Percentiles rank a stretch among this genome's conserved stretches.
Evolutionary conservation across 2,888 invertebrate genomes (phyloP).

Genomic region (Leucania comma): DNA sequence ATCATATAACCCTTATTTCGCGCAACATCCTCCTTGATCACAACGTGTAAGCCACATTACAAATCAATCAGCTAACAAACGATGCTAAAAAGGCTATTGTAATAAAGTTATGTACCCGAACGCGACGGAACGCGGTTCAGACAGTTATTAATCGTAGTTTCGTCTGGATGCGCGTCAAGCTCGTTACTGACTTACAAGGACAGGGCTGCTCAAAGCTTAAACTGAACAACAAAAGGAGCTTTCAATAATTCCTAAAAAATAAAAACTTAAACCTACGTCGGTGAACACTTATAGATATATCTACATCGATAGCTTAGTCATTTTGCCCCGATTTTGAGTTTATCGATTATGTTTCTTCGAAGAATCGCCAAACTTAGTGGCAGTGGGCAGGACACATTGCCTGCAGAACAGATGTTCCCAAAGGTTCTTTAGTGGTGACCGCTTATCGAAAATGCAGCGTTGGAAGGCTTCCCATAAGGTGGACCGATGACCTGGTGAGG

Average conservation of each 20-base stretch:
- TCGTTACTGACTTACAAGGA: constrained; percentile 62
- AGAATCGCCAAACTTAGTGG: too few relatives aligned
- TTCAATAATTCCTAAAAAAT: neutral
- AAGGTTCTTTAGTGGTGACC: too few relatives aligned
- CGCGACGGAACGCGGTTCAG: constrained; percentile 58
- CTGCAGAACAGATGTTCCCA: too few relatives aligned
- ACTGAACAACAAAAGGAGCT: neutral
- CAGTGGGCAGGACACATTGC: too few relatives aligned
- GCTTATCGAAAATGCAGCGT: too few relatives aligned
- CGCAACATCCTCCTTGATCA: constrained; percentile 14
- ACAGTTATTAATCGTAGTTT: constrained; percentile 73
- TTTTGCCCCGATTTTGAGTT: neutral
- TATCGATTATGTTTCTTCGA: too few relatives aligned
- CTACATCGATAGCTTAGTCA: neutral
- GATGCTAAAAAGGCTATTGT: constrained; percentile 63
- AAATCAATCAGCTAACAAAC: constrained; percentile 63
- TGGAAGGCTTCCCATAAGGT: too few relatives aligned
- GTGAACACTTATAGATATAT: too few relatives aligned
- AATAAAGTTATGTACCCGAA: constrained; percentile 63
- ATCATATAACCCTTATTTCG: constrained; percentile 13
- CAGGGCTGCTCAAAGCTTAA: neutral
- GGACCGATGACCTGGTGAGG: too few relatives aligned
- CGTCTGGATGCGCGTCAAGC: constrained; percentile 69
- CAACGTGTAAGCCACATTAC: constrained; percentile 22
- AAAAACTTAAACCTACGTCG: neutral